Evolutionary conservation across 2,888 invertebrate species (phyloP), one percentile per base, ranked within the genome.

Genomic region (Omphaloscelis lunosa): DNA sequence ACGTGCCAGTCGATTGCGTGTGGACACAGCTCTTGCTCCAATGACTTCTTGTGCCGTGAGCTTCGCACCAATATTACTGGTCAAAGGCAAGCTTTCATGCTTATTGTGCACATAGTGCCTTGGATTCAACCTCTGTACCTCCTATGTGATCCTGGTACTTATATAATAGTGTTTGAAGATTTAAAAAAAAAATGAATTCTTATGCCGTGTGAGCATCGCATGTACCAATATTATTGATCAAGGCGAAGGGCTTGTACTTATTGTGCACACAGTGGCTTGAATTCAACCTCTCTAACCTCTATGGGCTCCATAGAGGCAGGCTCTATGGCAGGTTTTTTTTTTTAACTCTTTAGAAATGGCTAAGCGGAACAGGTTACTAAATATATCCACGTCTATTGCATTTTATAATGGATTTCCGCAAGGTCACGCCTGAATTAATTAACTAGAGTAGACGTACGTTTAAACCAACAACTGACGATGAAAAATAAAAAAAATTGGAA

Each of bases 121-220:
- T 53, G 41, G 15, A 27, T 34, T 34, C 23, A 6, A 51, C 23
- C 23, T 34, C n/a, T 45, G 4, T 41, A 8, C 12, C 7, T 20
- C 8, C n/a, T 23, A 4, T 75, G 51, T 0, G n/a, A 0, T 8
- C 62, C 62, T 53, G 58, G 56, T 73, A 75, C 53, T 72, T 51
- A 8, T 1, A 9, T 41, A 2, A 5, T 41, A 65, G 17, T 6
- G 5, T n/a, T n/a, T 41, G 17, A 9, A 65, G 27, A n/a, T n/a
- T n/a, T n/a, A n/a, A n/a, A n/a, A n/a, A n/a, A n/a, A n/a, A n/a
- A 80, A 48, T 86, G 87, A 80, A 63, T 87, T 79, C 79, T 86
- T 77, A 66, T 77, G 68, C 51, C 51, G 0, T 62, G 65, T 79
- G 34, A 34, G 34, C 34, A 5, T 34, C 34, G 66, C n/a, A n/a